Base-by-base conservation (phyloP, 1,140 invertebrate species). In the Heliothis virescens region DNA sequence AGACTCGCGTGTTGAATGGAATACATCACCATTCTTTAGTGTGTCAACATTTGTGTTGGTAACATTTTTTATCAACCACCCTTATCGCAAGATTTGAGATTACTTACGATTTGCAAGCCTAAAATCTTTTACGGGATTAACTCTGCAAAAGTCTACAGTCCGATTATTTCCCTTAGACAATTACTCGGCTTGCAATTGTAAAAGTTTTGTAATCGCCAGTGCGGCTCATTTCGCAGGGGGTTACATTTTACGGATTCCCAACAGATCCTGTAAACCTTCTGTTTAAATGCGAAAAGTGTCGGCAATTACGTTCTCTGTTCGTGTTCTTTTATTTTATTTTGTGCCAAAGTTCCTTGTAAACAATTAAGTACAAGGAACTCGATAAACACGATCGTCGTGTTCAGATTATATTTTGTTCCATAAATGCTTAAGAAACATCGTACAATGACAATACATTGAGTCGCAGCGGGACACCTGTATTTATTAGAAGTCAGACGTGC, bases 211-310 rank as follows among this genome's bases (percentile, higher is more conserved):
- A 29, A 60, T 62, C 57, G 77, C 13, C 76, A 59, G 65, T 16
- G 67, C 26, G 67, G 52, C 50, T 10, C 52, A 15, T 15, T 10
- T 41, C 52, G 41, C 52, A 2, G 21, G 26, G 29, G 62, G 41
- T 41, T 55, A 59, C 60, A 16, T 59, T 79, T 79, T 79, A 72
- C 65, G 55, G 55, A 62, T 78, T 71, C 69, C 65, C 65, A 12
- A 60, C 16, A 52, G 29, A 71, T 72, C 78, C 34, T 34, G 50
- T 59, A 72, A 57, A 47, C 53, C 71, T 79, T 83, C 63, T 83
- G 50, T 82, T 82, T 80, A 84, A 65, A 81, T 77, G 72, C 18
- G 41, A 77, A 82, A 29, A 76, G 50, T 78, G 74, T 75, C 47
- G 47, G 62, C 75, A 82, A 79, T 80, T 60, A 80, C 21, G 47